phyloP scores from a whole-genome alignment of 64 coral and sea anemone species.

The Montipora cactus region DNA sequence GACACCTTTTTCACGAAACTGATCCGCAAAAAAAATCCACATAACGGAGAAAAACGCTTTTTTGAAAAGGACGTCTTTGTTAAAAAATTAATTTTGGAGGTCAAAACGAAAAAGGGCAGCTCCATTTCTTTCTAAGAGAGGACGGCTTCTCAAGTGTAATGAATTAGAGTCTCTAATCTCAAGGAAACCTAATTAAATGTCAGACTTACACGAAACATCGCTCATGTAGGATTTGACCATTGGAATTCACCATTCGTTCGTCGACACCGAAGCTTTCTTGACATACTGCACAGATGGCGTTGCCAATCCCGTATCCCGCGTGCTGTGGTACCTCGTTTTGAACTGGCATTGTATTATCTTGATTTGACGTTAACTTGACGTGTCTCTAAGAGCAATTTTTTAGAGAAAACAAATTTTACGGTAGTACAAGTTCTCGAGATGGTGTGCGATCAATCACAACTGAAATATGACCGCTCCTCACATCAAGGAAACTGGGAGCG shows the following conservation, averaged over 20 bases:
- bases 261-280: constrained; percentile 95
- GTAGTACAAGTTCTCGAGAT: too few species aligned
- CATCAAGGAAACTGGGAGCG: too few species aligned
- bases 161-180: not conserved
- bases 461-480: too few species aligned
- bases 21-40: too few species aligned
- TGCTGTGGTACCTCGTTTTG: constrained; percentile 67
- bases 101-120: too few species aligned
- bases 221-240: constrained; percentile 99
- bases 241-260: constrained; percentile 99
- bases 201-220: constrained; percentile 98
- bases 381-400: not conserved
- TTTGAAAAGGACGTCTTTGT: too few species aligned
- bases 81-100: too few species aligned
- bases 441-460: too few species aligned
- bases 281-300: constrained; percentile 93
- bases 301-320: constrained; percentile 81
- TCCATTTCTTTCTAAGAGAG: too few species aligned
- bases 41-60: too few species aligned
- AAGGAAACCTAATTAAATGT: not conserved
- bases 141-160: not conserved
- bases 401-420: too few species aligned
- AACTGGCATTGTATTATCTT: constrained; percentile 72
- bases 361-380: not conserved
- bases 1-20: too few species aligned